A percentile compares a stretch with the other conserved stretches of the same genome.
These are phyloP conservation scores for Perithous albicinctus DNA, from an alignment of 2,888 invertebrate genomes.

Conservation along the genomic window DNA sequence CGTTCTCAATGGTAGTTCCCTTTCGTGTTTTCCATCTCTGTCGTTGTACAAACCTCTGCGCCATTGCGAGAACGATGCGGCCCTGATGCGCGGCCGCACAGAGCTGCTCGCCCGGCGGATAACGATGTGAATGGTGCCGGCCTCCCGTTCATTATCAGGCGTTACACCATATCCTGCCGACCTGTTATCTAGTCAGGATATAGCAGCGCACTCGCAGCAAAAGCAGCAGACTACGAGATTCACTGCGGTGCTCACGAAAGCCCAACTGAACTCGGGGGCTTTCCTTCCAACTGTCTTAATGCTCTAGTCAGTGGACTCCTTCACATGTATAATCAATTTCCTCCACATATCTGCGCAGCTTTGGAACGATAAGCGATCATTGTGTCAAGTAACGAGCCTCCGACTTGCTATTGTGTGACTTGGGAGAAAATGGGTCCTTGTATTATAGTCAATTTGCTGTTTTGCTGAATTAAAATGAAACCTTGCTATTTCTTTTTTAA, in stretches of 20 bases:
- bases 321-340: conserved; percentile 27
- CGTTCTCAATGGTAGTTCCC: conserved; percentile 36
- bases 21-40: conserved; percentile 36
- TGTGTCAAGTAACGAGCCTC: neutral
- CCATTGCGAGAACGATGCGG: conserved; percentile 60
- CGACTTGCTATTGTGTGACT: conserved; percentile 1
- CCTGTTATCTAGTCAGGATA: conserved; percentile 69
- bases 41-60: conserved; percentile 30
- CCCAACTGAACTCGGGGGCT: conserved; percentile 8
- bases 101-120: conserved; percentile 54
- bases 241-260: neutral
- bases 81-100: conserved; percentile 64
- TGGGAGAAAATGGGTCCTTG: neutral
- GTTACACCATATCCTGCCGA: conserved; percentile 72
- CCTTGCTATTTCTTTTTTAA: neutral
- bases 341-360: neutral
- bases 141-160: conserved; percentile 71
- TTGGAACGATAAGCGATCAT: conserved; percentile 9
- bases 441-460: neutral
- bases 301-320: conserved; percentile 6
- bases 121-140: conserved; percentile 72
- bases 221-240: conserved; percentile 23
- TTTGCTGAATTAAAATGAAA: neutral
- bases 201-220: conserved; percentile 56
- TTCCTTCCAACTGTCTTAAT: conserved; percentile 32